Base-by-base conservation (phyloP, 2,888 invertebrate species). In the Cancer borealis region DNA sequence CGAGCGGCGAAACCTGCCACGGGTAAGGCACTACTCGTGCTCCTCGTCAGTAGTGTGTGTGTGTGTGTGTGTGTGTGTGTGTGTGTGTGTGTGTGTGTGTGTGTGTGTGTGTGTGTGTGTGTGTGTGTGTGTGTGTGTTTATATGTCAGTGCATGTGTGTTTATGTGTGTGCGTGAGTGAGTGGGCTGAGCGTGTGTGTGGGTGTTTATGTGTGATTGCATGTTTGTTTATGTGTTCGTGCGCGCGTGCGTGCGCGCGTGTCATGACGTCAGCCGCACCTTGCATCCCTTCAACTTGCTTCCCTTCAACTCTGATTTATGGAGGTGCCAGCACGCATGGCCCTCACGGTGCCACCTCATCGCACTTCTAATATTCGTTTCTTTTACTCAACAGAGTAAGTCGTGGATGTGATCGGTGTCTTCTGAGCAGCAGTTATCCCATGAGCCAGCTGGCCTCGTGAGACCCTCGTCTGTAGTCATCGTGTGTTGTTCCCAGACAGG, bases 81-180 rank as follows among this genome's bases (percentile, higher is more conserved):
- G 10, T 73, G 84, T 84, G 84, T 84, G 84, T 84, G 84, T 39
- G 84, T 84, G 84, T 84, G 84, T 39, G 39, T 84, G 84, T 84
- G n/a, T 30, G 84, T 39, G 84, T 39, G 84, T 39, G 84, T 73
- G 60, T 73, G 73, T 26, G n/a, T 26, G 73, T 73, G 3, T 26
- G 26, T 73, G 79, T 30, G 30, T 79, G 79, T 79, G 30, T 30
- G 79, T 84, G 30, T 84, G 79, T 30, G 10, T 84, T 30, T 30
- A 12, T 26, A 30, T 84, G 30, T 84, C 39, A 30, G 30, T 73
- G 79, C 30, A 3, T 30, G 79, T 30, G 10, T 26, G 26, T 84
- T 30, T 30, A 10, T 30, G 79, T 84, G 79, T 84, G 12, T 54
- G 79, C 30, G 79, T 30, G 79, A 30, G 30, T 26, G 39, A 39